A percentile compares a stretch with the other conserved stretches of the same genome.
Evolutionary conservation across 2,113 vertebrate genomes (phyloP).

Genomic region (Pleuronectes platessa): DNA sequence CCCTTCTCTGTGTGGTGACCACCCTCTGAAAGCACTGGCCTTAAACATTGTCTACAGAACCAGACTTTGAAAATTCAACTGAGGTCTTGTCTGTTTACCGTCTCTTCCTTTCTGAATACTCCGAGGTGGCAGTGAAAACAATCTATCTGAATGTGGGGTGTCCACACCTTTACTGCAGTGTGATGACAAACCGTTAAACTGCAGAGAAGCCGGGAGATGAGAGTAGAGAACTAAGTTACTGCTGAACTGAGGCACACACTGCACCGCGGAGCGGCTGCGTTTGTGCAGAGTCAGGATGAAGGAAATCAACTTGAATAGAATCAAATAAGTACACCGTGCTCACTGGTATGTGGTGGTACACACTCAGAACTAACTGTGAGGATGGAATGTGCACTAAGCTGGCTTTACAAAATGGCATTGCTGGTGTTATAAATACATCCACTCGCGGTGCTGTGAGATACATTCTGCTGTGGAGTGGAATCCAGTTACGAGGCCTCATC

Average conservation of each 20-base stretch:
- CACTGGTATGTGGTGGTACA: neutral
- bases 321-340: too few species aligned
- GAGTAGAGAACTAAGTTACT: too few species aligned
- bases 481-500: slow-evolving; percentile 23
- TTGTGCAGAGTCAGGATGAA: neutral
- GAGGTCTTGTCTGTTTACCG: neutral
- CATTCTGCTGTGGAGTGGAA: slow-evolving; percentile 3
- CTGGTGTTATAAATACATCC: slow-evolving; percentile 31
- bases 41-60: too few species aligned
- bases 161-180: neutral
- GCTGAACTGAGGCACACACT: neutral
- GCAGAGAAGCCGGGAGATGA: neutral
- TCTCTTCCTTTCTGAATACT: too few species aligned
- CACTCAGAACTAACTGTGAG: neutral
- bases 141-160: neutral
- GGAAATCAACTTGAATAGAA: too few species aligned
- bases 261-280: neutral
- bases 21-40: too few species aligned
- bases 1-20: too few species aligned
- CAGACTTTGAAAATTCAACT: neutral
- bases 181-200: too few species aligned
- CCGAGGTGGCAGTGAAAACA: neutral
- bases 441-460: slow-evolving; percentile 1
- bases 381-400: neutral
- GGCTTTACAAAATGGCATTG: neutral